Base-by-base conservation (phyloP, 2,888 invertebrate genomes). In the Acholoe squamosa region DNA sequence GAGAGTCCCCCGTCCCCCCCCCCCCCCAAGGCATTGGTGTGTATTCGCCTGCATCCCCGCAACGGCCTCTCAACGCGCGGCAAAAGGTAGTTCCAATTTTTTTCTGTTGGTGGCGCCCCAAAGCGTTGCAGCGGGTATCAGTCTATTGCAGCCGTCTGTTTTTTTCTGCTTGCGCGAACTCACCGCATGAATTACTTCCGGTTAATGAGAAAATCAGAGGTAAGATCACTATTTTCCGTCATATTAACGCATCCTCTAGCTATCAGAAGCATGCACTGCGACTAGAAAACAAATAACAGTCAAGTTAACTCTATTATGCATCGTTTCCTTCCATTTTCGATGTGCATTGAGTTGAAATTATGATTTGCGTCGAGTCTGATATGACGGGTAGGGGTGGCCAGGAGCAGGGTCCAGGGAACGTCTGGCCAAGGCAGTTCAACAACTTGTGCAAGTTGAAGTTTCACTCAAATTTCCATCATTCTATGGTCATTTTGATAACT, bases 271-370 rank as follows among this genome's bases (percentile, higher is more conserved):
- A 80, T 80, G 80, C 80, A 80, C 14, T 80, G 80, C 33, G 80
- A 43, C 19, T 22, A n/a, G 43, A 1, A 7, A 34, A 43, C n/a
- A 43, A 34, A n/a, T 43, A 19, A 22, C 33, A 33, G 33, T 14
- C n/a, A 33, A 80, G 80, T 19, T 80, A 80, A 43, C 33, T 80
- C 25, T 80, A 43, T 80, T 80, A 80, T 34, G 80, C 80, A 80
- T 14, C 34, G 12, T 33, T 80, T 80, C 34, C 0, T 22, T 34
- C 43, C n/a, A 80, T 34, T 34, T 34, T 34, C 19, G 7, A 16
- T 33, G 33, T 80, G 80, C 43, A 34, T 80, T 80, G 80, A 71
- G 31, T 22, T 71, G 14, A 5, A 14, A 3, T 0, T 28, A 22
- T 28, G 28, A 28, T 71, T 71, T 71, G 14, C 61, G 1, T 61